Base-by-base conservation (phyloP, 23 tunicate genomes). In the Ciona savignyi region DNA sequence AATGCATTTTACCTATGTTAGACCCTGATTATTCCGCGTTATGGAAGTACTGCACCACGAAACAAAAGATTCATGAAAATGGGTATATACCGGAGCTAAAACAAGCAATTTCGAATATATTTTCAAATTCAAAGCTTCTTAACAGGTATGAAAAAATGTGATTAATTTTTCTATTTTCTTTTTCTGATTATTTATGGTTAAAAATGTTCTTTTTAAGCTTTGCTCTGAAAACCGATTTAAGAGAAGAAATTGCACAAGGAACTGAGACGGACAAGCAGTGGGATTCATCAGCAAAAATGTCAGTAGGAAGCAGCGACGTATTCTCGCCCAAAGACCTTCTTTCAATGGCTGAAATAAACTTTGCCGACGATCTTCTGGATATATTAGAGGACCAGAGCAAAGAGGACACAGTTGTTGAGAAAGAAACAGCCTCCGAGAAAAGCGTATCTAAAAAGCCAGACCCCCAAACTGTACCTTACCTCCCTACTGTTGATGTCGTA, bases 401-500 rank as follows among this genome's bases (percentile, higher is more conserved):
- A n/a, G 56, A 42, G 15, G 56, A 42, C 56, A 6, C 56, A 42
- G 15, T 6, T 9, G 11, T 42, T 6, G 56, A 42, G 15, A 9
- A 42, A 15, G 11, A 9, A 6, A 42, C 56, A 6, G 56, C 56
- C 15, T 9, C 56, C 9, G 11, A 9, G 15, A 42, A 42, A 15
- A 42, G 56, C 56, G 15, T 9, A 42, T n/a, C n/a, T n/a, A n/a
- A n/a, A n/a, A n/a, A n/a, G n/a, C n/a, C n/a, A n/a, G n/a, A n/a
- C n/a, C n/a, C n/a, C n/a, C 9, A 42, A 42, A 15, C 56, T 42
- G 56, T 42, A 6, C 56, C 56, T 9, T 42, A 42, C 56, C 9
- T 3, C 23, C 80, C 80, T 26, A 88, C 83, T 34, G 83, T 82
- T 28, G 77, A 88, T 66, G 70, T 88, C 72, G 71, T 51, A 35